Conservation (phyloP, 2,888 invertebrate species). For the Hypomecis atomaria region DNA sequence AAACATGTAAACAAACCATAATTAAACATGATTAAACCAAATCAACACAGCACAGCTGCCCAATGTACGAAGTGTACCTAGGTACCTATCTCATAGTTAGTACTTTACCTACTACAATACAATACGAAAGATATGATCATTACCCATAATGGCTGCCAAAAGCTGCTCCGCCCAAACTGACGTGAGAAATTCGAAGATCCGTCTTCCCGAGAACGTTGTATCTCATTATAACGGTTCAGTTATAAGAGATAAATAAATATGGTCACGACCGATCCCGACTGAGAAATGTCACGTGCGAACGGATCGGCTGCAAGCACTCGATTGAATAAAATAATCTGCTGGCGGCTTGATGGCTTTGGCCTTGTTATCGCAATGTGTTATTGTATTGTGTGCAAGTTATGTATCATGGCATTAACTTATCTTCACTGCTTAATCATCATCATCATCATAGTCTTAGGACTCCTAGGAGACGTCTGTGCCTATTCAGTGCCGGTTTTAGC, state of each 20-base stretch:
- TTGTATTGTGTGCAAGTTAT: no score
- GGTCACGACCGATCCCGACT: neutral
- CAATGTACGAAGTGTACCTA: no score
- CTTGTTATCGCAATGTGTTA: neutral
- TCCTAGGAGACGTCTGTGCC: no score
- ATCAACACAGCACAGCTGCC: no score
- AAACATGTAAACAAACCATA: no score
- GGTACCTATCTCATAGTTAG: no score
- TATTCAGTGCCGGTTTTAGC: no score
- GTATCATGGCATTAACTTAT: no score
- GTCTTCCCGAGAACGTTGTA: constrained; percentile 91
- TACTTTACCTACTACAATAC: no score
- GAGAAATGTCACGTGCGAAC: neutral
- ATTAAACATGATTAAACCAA: no score
- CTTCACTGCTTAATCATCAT: no score
- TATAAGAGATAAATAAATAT: neutral
- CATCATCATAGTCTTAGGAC: no score
- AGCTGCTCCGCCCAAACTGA: constrained; percentile 91
- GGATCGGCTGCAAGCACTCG: neutral
- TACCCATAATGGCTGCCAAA: constrained; percentile 91
- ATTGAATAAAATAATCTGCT: neutral
- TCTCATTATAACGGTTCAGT: constrained; percentile 73
- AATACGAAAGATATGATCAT: constrained; percentile 44
- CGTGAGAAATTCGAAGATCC: constrained; percentile 87
- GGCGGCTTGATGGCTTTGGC: neutral